Conservation (phyloP, 2,113 vertebrate genomes). For the Oceanodroma tethys region DNA sequence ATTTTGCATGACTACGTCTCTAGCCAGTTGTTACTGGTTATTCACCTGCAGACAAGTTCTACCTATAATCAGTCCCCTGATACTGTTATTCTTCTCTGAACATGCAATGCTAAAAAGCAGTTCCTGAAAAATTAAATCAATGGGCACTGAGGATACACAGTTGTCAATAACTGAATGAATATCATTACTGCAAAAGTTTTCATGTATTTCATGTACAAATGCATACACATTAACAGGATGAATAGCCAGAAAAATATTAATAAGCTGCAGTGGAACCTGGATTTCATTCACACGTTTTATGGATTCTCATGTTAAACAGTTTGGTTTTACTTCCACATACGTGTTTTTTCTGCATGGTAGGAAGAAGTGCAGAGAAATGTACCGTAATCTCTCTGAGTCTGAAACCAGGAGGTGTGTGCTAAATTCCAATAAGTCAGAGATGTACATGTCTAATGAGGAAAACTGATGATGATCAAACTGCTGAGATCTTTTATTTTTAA, state of each 20-base stretch:
- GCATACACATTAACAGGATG: background rate
- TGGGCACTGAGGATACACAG: background rate
- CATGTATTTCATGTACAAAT: background rate
- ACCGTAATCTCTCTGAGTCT: background rate
- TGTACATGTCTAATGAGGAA: background rate
- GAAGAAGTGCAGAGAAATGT: background rate
- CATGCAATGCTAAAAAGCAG: background rate
- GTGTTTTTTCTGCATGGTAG: background rate
- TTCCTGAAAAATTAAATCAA: background rate
- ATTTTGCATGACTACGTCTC: rapidly evolving
- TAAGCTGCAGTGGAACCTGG: background rate
- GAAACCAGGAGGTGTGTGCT: background rate
- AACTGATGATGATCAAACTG: background rate
- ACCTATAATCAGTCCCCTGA: background rate
- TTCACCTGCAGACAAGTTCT: background rate
- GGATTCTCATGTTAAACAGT: background rate
- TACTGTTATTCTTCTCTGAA: background rate
- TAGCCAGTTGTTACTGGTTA: background rate
- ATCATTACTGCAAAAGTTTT: background rate
- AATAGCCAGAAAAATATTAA: background rate
- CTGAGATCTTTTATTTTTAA: background rate
- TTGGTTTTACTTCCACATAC: background rate
- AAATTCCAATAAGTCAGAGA: background rate
- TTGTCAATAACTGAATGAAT: background rate
- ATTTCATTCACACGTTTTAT: background rate